Evolutionary conservation across 2,113 vertebrate genomes (phyloP).

Genomic region (Paralichthys olivaceus): DNA sequence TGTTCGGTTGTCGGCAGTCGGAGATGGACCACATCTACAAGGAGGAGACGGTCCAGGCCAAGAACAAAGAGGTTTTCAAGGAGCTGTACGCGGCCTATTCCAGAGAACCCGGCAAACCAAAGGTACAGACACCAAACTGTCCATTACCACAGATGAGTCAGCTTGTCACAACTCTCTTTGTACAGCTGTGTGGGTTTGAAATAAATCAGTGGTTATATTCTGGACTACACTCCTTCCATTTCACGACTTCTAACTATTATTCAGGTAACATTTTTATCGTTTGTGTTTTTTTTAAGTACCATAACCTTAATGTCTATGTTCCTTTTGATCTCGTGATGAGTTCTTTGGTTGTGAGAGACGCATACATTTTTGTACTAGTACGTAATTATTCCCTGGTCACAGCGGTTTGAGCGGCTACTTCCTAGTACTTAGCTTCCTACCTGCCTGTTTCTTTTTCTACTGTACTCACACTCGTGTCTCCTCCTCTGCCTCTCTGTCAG

Average conservation of each 20-base stretch:
- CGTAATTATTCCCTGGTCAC: too few relatives aligned
- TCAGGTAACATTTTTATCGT: too few relatives aligned
- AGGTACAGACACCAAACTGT: constrained; percentile 82
- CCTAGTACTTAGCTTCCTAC: too few relatives aligned
- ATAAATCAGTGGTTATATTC: not conserved
- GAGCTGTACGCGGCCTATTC: constrained; percentile 96
- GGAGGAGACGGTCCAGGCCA: constrained; percentile 93
- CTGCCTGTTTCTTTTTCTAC: constrained; percentile 12
- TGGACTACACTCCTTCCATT: not conserved
- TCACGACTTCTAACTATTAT: too few relatives aligned
- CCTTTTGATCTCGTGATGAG: too few relatives aligned
- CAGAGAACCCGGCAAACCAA: constrained; percentile 96
- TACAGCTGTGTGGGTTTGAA: not conserved
- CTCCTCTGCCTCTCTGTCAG: constrained; percentile 72
- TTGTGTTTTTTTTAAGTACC: too few relatives aligned
- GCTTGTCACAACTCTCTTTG: constrained; percentile 24
- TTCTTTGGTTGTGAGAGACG: too few relatives aligned
- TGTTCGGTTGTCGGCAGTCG: constrained; percentile 96
- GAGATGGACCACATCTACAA: constrained; percentile 97
- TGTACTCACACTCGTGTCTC: constrained; percentile 2
- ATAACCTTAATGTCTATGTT: too few relatives aligned
- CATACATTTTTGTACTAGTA: not conserved
- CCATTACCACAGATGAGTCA: constrained; percentile 10
- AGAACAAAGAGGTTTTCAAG: constrained; percentile 91
- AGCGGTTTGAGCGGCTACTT: too few relatives aligned